These are phyloP conservation scores for Agrochola circellaris DNA, from an alignment of 2,888 invertebrate genomes.

Conservation along the genomic window DNA sequence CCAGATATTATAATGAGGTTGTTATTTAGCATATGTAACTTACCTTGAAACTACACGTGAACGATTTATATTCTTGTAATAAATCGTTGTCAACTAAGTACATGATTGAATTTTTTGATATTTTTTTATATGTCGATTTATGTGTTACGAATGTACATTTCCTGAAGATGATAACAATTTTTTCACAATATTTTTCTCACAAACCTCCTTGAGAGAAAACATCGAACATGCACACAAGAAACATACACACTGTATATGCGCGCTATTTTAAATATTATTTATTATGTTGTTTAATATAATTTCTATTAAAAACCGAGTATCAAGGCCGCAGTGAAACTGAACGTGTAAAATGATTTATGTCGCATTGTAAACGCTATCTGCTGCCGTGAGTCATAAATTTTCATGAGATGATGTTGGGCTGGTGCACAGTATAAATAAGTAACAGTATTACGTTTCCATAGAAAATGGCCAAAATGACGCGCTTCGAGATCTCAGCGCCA, in stretches of 20 bases:
- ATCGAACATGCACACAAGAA: slow-evolving; percentile 8
- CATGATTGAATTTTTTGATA: neutral
- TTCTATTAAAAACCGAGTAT: slow-evolving; percentile 57
- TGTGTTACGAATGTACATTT: slow-evolving; percentile 14
- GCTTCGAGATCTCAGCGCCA: no score
- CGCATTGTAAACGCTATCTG: slow-evolving; percentile 48
- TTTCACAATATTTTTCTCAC: slow-evolving; percentile 18
- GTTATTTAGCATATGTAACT: slow-evolving; percentile 41
- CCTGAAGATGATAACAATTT: slow-evolving; percentile 9
- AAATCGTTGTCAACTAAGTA: neutral
- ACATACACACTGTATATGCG: slow-evolving; percentile 4
- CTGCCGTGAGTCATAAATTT: slow-evolving; percentile 29
- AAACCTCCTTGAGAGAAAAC: slow-evolving; percentile 26
- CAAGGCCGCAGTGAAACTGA: slow-evolving; percentile 45
- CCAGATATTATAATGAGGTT: slow-evolving; percentile 42
- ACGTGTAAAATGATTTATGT: slow-evolving; percentile 61
- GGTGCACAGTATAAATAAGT: no score
- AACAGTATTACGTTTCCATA: no score
- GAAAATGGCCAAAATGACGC: no score
- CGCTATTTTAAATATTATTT: slow-evolving; percentile 47
- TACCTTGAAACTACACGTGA: slow-evolving; percentile 38
- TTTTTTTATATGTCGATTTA: no score
- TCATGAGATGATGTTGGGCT: neutral
- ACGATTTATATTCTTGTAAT: slow-evolving; percentile 10
- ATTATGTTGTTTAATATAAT: slow-evolving; percentile 57